phyloP scores from a whole-genome alignment of 2,113 vertebrate species.

The Chaetodon auriga region DNA sequence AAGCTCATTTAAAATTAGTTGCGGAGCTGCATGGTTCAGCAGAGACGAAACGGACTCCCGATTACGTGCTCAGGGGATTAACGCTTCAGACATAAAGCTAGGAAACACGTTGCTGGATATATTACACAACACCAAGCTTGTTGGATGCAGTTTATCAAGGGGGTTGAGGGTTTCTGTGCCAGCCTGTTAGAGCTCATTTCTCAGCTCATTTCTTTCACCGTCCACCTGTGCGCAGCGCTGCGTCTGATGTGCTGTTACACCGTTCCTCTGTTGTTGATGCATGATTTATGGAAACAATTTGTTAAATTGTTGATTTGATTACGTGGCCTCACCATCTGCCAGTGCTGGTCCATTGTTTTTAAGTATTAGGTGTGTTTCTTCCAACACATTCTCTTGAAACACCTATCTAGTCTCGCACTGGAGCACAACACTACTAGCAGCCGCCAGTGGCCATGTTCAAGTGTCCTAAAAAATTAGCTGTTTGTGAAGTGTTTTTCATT shows the following conservation, averaged over 20 bases:
- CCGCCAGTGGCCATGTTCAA: not conserved
- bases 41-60: not conserved
- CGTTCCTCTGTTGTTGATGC: not conserved
- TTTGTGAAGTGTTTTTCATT: not conserved
- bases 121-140: not conserved
- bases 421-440: not conserved
- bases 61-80: not conserved
- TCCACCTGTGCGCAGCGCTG: not conserved
- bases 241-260: not conserved
- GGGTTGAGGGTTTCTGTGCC: not conserved
- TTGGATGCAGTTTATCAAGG: slow-evolving; percentile 1
- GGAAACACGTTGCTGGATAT: not conserved
- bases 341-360: not conserved
- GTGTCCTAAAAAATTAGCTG: not conserved
- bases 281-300: not conserved
- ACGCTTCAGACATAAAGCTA: not conserved
- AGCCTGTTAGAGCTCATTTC: not conserved
- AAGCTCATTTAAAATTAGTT: not conserved
- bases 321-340: not conserved
- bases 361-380: not conserved
- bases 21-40: not conserved
- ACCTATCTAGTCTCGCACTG: not conserved
- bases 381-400: not conserved
- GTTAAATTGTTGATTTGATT: not conserved
- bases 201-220: not conserved